A percentile compares a stretch with the other conserved stretches of the same genome.
Evolutionary conservation across 2,113 vertebrate genomes (phyloP).

Genomic region (Urocolius indicus): DNA sequence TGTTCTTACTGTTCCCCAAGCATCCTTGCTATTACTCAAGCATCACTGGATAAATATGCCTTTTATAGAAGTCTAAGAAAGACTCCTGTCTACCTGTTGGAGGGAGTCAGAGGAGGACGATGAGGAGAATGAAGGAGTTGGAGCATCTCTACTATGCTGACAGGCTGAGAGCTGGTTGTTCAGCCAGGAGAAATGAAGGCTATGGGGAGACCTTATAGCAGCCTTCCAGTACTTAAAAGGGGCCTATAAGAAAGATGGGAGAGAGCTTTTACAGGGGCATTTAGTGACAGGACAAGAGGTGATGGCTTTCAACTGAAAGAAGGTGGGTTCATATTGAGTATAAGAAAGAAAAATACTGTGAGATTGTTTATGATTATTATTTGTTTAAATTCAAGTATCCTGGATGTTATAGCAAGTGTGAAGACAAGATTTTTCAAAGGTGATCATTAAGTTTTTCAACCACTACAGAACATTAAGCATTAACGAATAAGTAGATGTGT

Average conservation of each 20-base stretch:
- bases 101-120: no score
- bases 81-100: neutral
- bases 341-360: neutral
- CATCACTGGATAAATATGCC: neutral
- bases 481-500: neutral
- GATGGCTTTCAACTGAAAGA: no score
- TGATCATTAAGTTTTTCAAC: neutral
- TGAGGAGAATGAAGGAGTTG: no score
- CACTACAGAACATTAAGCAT: neutral
- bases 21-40: neutral
- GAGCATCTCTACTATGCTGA: no score
- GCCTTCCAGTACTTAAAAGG: no score
- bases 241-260: no score
- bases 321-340: no score
- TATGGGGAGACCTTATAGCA: no score
- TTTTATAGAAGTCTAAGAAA: neutral
- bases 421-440: neutral
- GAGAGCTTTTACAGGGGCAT: no score
- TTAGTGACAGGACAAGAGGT: no score
- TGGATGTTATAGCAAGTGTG: neutral
- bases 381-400: constrained; percentile 4
- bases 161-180: no score
- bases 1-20: neutral
- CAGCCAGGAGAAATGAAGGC: no score
- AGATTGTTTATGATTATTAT: neutral